Base-by-base conservation (phyloP, 2,888 invertebrate genomes). In the Timema cristinae region DNA sequence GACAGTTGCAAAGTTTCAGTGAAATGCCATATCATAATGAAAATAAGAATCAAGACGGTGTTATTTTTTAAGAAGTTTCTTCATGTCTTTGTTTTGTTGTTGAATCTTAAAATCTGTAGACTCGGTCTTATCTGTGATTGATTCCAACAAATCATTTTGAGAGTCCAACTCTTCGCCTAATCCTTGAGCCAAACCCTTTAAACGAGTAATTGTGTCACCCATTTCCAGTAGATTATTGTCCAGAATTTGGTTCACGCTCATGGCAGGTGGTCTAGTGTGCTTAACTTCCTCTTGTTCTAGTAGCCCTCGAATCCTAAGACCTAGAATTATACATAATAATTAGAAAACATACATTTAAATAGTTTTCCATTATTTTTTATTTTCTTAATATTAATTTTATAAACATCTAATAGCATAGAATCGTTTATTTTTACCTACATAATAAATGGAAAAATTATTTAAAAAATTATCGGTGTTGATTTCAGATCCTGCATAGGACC, bases 51-150 rank as follows among this genome's bases (percentile, higher is more conserved):
- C 32, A 32, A 32, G 1, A 4, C 32, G 32, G 32, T 32, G 47
- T 32, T 63, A 63, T n/a, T 63, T 63, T 13, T 63, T 63, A 7
- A 63, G 16, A 32, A 63, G 47, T 63, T 63, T 63, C 47, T 63
- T 63, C 63, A 63, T 63, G 63, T 63, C 63, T 32, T 48, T 32
- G 48, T 63, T 63, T 48, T 63, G 63, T 13, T 63, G 63, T n/a
- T 63, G 63, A 47, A 63, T 63, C 47, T 63, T 63, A 13, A 63
- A 63, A 13, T 63, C 63, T 13, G 63, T 63, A 32, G 32, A 47
- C 13, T 63, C 63, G 13, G 63, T 63, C n/a, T 63, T 63, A 13
- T 63, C 63, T 5, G 63, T 63, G 6, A 63, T 48, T n/a, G 47
- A 47, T 32, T 63, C 63, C 10, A 63, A 47, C 6, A 63, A 48